These are phyloP conservation scores for Dendrocincla tyrannina DNA, from an alignment of 2,797 vertebrate species.

Conservation along the genomic window DNA sequence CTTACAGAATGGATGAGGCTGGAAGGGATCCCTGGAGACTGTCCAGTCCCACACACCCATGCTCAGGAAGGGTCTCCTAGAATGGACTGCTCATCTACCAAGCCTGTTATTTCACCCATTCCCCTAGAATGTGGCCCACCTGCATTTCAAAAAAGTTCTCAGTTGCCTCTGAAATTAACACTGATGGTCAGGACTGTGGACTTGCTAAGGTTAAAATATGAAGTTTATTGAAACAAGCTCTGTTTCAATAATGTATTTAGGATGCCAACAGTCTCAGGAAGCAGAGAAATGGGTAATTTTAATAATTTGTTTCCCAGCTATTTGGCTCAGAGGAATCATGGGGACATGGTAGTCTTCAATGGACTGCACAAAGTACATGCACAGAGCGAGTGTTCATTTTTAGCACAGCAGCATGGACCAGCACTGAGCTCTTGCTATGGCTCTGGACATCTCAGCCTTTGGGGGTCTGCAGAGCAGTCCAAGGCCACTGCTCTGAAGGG, in stretches of 20 bases:
- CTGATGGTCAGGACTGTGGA: fast-evolving
- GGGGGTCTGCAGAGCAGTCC: neutral
- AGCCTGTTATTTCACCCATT: neutral
- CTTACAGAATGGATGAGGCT: neutral
- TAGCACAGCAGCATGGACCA: neutral
- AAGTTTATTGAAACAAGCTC: neutral
- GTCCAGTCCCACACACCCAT: neutral
- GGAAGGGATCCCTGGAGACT: neutral
- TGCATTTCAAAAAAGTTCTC: neutral
- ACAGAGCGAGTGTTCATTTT: neutral
- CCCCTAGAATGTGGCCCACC: neutral
- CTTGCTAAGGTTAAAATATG: neutral
- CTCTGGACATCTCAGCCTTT: neutral
- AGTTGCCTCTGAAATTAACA: neutral
- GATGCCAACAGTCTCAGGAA: neutral
- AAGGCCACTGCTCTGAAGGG: neutral
- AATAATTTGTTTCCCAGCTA: neutral
- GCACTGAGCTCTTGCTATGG: neutral
- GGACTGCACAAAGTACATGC: fast-evolving
- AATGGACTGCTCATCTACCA: neutral
- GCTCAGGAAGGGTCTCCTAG: neutral
- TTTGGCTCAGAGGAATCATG: neutral
- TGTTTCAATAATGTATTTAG: neutral
- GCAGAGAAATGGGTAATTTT: neutral
- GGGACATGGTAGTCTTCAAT: neutral